Conservation (phyloP, 2,797 vertebrate species). For the Enteromius unitaeniatus region DNA sequence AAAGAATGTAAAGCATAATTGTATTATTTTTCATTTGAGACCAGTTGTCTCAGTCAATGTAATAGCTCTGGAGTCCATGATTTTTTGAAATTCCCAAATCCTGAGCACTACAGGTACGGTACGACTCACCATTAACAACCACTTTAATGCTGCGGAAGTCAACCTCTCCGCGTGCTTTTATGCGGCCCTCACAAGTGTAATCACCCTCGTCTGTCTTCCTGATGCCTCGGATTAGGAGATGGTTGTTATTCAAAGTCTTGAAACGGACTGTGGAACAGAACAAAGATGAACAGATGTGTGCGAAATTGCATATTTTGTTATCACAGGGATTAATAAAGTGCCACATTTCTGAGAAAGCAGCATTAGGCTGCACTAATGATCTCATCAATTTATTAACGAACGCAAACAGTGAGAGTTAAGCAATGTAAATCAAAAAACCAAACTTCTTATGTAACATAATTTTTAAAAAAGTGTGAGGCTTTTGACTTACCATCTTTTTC, state of each 20-base stretch:
- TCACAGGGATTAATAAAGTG: constrained; percentile 18
- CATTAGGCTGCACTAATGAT: constrained; percentile 6
- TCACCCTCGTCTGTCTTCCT: constrained; percentile 95
- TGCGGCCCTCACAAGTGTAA: constrained; percentile 95
- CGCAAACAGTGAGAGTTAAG: background rate
- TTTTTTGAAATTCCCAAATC: constrained; percentile 51
- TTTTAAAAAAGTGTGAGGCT: constrained; percentile 38
- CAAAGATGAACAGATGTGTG: constrained; percentile 20
- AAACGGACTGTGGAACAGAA: constrained; percentile 84
- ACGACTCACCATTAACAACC: constrained; percentile 91
- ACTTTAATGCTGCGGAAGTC: constrained; percentile 94
- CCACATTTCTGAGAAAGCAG: constrained; percentile 1
- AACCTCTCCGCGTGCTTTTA: constrained; percentile 94
- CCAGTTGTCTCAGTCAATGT: background rate
- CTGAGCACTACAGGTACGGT: constrained; percentile 2
- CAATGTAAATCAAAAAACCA: background rate
- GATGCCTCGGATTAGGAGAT: constrained; percentile 95
- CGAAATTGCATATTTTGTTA: background rate
- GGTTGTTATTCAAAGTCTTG: constrained; percentile 91
- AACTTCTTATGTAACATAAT: background rate
- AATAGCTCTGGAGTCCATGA: constrained; percentile 3
- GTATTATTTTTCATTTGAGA: background rate
- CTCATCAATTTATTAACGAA: constrained; percentile 22
- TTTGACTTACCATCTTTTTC: constrained; percentile 91
- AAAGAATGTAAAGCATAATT: background rate